These are phyloP conservation scores for Ammospiza nelsoni DNA, from an alignment of 2,113 vertebrate genomes.

Conservation along the genomic window DNA sequence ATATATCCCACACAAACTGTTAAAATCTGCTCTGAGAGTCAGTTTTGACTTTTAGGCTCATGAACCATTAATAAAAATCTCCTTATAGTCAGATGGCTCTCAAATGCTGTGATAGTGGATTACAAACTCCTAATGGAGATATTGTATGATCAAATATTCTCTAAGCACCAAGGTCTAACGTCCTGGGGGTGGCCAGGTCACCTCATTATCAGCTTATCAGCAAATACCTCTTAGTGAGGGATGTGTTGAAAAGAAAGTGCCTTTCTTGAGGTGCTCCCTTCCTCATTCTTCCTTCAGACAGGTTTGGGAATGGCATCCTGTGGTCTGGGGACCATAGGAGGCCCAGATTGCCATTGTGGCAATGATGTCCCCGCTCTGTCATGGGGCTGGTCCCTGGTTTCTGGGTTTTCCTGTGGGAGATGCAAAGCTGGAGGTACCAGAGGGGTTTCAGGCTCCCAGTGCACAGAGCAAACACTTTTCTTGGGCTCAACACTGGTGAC, in stretches of 20 bases:
- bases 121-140: constrained; percentile 79
- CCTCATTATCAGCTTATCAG: constrained; percentile 76
- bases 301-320: background rate
- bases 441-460: background rate
- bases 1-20: constrained; percentile 26
- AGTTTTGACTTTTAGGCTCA: constrained; percentile 74
- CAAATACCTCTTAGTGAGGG: constrained; percentile 60
- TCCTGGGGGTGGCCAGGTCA: constrained; percentile 47
- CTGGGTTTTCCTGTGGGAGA: background rate
- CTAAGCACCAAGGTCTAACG: constrained; percentile 62
- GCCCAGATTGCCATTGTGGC: background rate
- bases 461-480: background rate
- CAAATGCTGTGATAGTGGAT: constrained; percentile 78
- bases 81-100: constrained; percentile 77
- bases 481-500: background rate
- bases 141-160: constrained; percentile 64
- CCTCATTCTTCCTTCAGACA: background rate
- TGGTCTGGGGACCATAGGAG: background rate
- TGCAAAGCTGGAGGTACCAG: background rate
- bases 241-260: constrained; percentile 26
- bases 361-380: fast-evolving
- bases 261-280: background rate
- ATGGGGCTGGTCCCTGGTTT: background rate
- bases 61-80: constrained; percentile 84
- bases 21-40: constrained; percentile 64